Base-by-base conservation (phyloP, 2,888 invertebrate species). In the Yponomeuta cagnagella region DNA sequence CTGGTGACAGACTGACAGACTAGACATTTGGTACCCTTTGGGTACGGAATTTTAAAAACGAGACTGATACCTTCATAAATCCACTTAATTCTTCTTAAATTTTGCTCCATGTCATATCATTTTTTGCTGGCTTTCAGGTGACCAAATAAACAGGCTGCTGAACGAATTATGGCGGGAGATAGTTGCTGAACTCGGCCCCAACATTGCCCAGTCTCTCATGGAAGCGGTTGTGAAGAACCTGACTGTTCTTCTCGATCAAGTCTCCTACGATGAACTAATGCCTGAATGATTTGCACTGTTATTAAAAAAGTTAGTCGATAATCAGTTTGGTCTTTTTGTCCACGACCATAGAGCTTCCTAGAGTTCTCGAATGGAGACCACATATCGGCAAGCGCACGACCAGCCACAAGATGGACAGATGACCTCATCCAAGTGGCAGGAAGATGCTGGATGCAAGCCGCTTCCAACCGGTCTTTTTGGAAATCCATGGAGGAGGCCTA, bases 151-250 rank as follows among this genome's bases (percentile, higher is more conserved):
- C 77, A 84, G 76, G 64, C 77, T 88, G 9, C 76, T 88, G 2
- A 89, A 88, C 75, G 87, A 88, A 70, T 76, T 88, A 76, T 87
- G 87, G 86, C 79, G 80, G 33, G 85, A 88, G 71, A 78, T 89
- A 2, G 81, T 86, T 2, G 77, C 78, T n/a, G 85, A 85, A 15
- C 86, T 87, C 0, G 88, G 87, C 0, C 87, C 87, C 0, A 76
- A 80, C 5, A 85, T 88, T 69, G 83, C 85, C 72, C 77, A 82
- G 15, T 80, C 86, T 0, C 77, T 88, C 0, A 78, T 79, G 66
- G 72, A 75, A 2, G 84, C 86, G 0, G 87, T 88, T 3, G 82
- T 86, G 12, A 78, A 84, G n/a, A 88, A 85, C 73, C 72, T 89
- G 2, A 78, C 77, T 0, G 75, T 82, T 23, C 76, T 89, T 5